Evolutionary conservation across 2,113 vertebrate genomes (phyloP), one percentile per base, ranked within the genome.

Genomic region (Myotis davidii): DNA sequence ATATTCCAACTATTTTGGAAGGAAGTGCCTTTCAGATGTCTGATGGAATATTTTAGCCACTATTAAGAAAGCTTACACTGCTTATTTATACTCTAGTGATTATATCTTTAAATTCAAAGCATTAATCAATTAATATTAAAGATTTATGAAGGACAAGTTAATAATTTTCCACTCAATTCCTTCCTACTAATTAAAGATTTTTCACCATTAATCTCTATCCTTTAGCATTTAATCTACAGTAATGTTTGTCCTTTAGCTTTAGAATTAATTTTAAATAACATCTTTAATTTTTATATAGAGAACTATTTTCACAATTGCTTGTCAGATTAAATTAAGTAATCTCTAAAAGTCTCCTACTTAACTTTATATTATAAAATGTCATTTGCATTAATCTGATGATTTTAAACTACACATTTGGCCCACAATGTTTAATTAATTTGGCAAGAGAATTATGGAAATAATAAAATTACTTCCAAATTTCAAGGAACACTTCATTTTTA

Each of bases 111-210:
- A 95, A 94, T 93, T 91, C 76, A 97, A 98, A 97, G 52, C 50
- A 97, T 96, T 91, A 96, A 96, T 96, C 76, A 95, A 97, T 98
- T 97, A 97, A 85, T 76, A 97, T 96, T 95, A 97, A 97, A 98
- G 97, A 96, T 95, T 97, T 97, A 88, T 91, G 96, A 96, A 96
- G 96, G 64, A 95, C 82, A 97, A 94, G 96, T 96, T 96, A 97
- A 95, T 97, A 97, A 95, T 97, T 98, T 98, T 98, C 95, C 92
- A 96, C 85, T 97, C 89, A 88, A 95, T 97, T 97, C 97, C 96
- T 94, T 97, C 77, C 25, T 92, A 97, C 73, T 97, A 98, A 98
- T 98, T 98, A 96, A 95, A 69, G 18, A 95, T 73, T 97, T 98
- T 97, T 96, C 92, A 77, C 61, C 90, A 95, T 95, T 97, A 96